Evolutionary conservation across 2,888 invertebrate genomes (phyloP).

Genomic region (Parasteatoda lunata): DNA sequence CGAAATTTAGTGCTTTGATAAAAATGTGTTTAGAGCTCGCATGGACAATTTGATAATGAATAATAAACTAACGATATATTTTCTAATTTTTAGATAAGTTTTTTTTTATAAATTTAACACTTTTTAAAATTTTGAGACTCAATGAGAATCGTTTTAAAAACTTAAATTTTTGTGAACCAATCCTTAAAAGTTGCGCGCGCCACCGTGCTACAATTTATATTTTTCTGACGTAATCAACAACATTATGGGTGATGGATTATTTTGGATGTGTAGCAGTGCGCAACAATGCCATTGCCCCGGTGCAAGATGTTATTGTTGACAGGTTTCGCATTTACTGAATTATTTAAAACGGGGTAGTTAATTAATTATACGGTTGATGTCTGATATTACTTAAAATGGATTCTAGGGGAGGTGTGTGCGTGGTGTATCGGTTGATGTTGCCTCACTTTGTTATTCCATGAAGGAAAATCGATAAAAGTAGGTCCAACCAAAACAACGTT

Average conservation of each 20-base stretch:
- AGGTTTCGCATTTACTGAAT: background rate
- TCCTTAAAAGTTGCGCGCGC: background rate
- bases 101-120: too few relatives aligned
- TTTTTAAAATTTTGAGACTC: too few relatives aligned
- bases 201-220: background rate
- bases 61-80: too few relatives aligned
- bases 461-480: constrained; percentile 67
- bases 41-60: too few relatives aligned
- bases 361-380: background rate
- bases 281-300: background rate
- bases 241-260: background rate
- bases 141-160: too few relatives aligned
- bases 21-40: too few relatives aligned
- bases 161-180: too few relatives aligned
- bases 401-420: background rate
- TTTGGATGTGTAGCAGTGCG: background rate
- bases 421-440: background rate
- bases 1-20: too few relatives aligned
- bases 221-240: background rate
- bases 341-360: background rate
- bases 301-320: background rate
- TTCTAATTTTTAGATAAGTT: too few relatives aligned
- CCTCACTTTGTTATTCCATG: constrained; percentile 38
- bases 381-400: background rate
- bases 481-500: constrained; percentile 61